A percentile compares a stretch with the other conserved stretches of the same genome.
phyloP scores from a whole-genome alignment of 2,888 invertebrate species.

The Psylliodes chrysocephalus region DNA sequence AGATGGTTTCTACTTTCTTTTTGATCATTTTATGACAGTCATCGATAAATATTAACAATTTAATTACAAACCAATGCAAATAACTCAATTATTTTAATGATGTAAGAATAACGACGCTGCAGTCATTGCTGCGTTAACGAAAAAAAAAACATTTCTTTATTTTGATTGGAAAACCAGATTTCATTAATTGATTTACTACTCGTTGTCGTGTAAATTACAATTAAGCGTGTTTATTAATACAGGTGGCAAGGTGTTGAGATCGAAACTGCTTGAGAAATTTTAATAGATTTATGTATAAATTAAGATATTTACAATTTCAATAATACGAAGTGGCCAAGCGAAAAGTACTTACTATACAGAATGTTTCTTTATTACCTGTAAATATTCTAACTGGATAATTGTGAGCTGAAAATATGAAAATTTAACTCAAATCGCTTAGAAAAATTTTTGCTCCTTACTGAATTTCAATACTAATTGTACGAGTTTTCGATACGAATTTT shows the following conservation, averaged over 20 bases:
- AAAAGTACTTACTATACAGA: no score
- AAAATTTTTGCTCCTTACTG: no score
- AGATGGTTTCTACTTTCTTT: not conserved
- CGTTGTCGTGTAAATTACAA: conserved; percentile 7
- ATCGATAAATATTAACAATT: conserved; percentile 6
- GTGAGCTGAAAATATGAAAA: no score
- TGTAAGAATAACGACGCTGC: conserved; percentile 12
- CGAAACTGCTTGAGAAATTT: not conserved
- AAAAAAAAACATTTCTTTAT: not conserved
- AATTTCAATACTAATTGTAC: no score
- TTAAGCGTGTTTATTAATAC: not conserved
- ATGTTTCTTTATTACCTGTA: no score
- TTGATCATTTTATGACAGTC: not conserved
- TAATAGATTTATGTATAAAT: not conserved
- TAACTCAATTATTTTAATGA: conserved; percentile 28
- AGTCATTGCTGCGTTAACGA: not conserved
- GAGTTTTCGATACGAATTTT: no score
- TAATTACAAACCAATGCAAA: conserved; percentile 14
- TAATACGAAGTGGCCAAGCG: not conserved
- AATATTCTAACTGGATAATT: no score
- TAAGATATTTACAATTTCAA: not conserved
- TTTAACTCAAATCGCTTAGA: no score
- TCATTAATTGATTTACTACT: conserved; percentile 6
- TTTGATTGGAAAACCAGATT: conserved; percentile 7
- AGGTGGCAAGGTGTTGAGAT: not conserved